A percentile compares a stretch with the other conserved stretches of the same genome.
phyloP scores from a whole-genome alignment of 2,888 invertebrate species.

The Chalcis sispes region DNA sequence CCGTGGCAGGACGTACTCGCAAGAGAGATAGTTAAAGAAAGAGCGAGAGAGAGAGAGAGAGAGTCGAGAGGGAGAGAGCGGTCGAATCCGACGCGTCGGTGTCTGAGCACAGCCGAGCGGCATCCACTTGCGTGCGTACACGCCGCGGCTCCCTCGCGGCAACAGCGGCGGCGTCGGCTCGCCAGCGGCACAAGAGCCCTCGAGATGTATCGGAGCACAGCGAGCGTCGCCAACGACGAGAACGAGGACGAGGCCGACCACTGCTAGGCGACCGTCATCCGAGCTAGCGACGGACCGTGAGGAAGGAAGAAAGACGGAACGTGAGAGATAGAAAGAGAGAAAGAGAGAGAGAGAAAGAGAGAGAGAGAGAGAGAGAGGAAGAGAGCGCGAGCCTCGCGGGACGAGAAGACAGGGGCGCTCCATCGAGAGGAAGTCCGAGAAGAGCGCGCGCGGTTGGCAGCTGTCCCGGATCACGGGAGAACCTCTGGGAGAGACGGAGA shows the following conservation, averaged over 20 bases:
- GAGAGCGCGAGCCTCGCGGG: not conserved
- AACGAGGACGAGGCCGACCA: not conserved
- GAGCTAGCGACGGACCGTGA: not conserved
- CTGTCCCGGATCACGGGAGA: too few species aligned
- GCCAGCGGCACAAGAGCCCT: constrained; percentile 7
- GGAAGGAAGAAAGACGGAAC: not conserved
- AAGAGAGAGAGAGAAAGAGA: not conserved
- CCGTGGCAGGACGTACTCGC: constrained; percentile 65
- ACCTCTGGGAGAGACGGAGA: not conserved
- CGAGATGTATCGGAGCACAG: too few species aligned
- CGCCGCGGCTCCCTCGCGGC: not conserved
- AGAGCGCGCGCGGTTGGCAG: too few species aligned
- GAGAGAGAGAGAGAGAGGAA: constrained; percentile 7
- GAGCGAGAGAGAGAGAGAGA: constrained; percentile 1
- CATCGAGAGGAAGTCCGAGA: too few species aligned
- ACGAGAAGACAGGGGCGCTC: too few species aligned
- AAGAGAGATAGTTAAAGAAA: not conserved
- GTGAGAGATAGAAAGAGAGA: constrained; percentile 2
- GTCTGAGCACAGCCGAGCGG: too few species aligned
- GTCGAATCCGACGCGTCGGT: too few species aligned
- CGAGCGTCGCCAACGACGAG: not conserved
- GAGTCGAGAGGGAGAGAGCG: too few species aligned
- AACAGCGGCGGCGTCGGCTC: not conserved
- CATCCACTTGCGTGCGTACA: too few species aligned
- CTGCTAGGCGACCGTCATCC: not conserved